phyloP scores from a whole-genome alignment of 2,113 vertebrate species.

The Cichladusa arquata region DNA sequence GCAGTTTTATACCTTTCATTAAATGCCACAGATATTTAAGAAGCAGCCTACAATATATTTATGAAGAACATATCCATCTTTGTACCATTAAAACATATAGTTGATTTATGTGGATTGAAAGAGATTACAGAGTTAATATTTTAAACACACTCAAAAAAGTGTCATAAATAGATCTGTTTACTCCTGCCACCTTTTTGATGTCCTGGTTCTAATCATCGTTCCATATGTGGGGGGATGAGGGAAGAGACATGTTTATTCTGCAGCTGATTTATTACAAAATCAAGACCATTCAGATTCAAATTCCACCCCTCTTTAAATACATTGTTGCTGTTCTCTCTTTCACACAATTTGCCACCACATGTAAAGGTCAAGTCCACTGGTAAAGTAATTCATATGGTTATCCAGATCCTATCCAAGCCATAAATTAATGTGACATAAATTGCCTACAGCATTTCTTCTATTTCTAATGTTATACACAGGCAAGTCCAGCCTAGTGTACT shows the following conservation, averaged over 20 bases:
- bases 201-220: conserved; percentile 37
- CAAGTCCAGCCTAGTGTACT: not conserved
- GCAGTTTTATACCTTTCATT: not conserved
- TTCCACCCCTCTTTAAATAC: conserved; percentile 30
- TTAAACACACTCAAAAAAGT: not conserved
- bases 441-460: conserved; percentile 44
- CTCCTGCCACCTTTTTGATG: not conserved
- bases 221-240: not conserved
- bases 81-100: not conserved
- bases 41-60: not conserved
- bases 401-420: conserved; percentile 36
- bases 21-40: not conserved
- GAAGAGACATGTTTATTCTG: conserved; percentile 50
- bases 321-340: conserved; percentile 30
- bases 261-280: conserved; percentile 61
- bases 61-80: not conserved
- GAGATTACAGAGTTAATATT: not conserved
- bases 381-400: conserved; percentile 61
- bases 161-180: conserved; percentile 41
- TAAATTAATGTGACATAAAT: conserved; percentile 57
- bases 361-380: conserved; percentile 53
- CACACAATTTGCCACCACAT: conserved; percentile 36
- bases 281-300: conserved; percentile 55
- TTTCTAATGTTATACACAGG: conserved; percentile 40
- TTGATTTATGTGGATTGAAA: not conserved